Percentiles rank a stretch among this genome's conserved stretches.
Evolutionary conservation across 2,888 invertebrate genomes (phyloP).

Genomic region (Caenorhabditis sp.): DNA sequence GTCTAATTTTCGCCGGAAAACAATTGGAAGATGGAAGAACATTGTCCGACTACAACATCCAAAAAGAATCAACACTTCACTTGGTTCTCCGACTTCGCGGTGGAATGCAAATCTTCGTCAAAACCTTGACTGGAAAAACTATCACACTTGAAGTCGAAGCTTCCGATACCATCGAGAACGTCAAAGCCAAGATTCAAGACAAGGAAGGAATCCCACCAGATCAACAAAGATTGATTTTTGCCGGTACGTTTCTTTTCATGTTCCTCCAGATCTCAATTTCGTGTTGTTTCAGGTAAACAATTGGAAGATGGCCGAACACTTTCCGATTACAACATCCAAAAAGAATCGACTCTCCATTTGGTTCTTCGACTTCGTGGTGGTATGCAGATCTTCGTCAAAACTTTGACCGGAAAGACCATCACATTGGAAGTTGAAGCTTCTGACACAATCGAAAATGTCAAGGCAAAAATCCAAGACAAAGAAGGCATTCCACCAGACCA

Average conservation of each 20-base stretch:
- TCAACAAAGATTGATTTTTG: conserved; percentile 50
- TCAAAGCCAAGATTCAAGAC: conserved; percentile 50
- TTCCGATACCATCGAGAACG: conserved; percentile 48
- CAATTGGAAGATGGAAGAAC: conserved; percentile 72
- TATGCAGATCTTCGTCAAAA: no score
- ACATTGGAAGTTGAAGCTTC: no score
- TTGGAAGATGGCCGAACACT: conserved; percentile 57
- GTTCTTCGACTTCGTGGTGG: background rate
- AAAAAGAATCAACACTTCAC: conserved; percentile 51
- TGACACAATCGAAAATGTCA: no score
- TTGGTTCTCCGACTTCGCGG: conserved; percentile 49
- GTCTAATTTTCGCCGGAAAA: conserved; percentile 56
- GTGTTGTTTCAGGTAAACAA: no score
- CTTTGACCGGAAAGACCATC: no score
- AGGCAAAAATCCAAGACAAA: no score
- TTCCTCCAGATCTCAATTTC: no score
- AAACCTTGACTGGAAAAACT: conserved; percentile 85
- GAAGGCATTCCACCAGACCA: no score
- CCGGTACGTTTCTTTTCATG: conserved; percentile 10
- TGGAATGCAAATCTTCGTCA: conserved; percentile 92
- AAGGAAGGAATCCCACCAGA: conserved; percentile 51
- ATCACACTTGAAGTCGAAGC: conserved; percentile 73
- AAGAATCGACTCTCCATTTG: conserved; percentile 42
- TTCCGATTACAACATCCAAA: conserved; percentile 54
- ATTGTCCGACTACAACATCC: conserved; percentile 56